These are phyloP conservation scores for Tethya wilhelma DNA, from an alignment of 37 sponge, comb jelly and placozoan species.

Conservation along the genomic window DNA sequence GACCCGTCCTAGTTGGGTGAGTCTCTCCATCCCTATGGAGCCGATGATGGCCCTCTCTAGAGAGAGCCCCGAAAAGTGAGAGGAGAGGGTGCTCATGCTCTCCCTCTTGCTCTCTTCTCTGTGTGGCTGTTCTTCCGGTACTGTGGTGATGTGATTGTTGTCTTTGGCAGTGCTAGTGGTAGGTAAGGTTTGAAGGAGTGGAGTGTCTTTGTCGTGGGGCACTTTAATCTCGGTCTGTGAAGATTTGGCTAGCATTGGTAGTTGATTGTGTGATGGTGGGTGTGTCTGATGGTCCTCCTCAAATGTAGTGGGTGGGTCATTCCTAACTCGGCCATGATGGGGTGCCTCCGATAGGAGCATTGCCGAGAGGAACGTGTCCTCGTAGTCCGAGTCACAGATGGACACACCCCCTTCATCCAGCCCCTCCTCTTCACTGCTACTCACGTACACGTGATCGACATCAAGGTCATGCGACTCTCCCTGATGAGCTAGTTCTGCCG, in stretches of 20 bases:
- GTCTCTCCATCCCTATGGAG: constrained; percentile 53
- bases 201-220: too few species aligned
- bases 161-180: neutral
- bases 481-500: neutral
- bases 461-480: neutral
- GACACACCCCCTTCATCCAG: neutral
- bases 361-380: constrained; percentile 14
- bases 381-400: constrained; percentile 42
- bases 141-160: neutral
- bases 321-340: neutral
- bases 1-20: constrained; percentile 63
- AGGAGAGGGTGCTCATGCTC: constrained; percentile 19
- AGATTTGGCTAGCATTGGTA: too few species aligned
- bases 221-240: too few species aligned
- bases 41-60: constrained; percentile 13
- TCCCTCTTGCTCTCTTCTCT: neutral
- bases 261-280: too few species aligned
- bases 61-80: too few species aligned
- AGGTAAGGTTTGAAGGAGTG: neutral
- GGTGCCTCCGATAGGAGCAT: neutral
- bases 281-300: neutral
- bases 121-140: too few species aligned
- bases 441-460: neutral
- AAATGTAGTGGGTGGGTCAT: neutral
- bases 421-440: constrained; percentile 41